Evolutionary conservation across 1,140 invertebrate species (phyloP).

Genomic region (Procambarus clarkii): DNA sequence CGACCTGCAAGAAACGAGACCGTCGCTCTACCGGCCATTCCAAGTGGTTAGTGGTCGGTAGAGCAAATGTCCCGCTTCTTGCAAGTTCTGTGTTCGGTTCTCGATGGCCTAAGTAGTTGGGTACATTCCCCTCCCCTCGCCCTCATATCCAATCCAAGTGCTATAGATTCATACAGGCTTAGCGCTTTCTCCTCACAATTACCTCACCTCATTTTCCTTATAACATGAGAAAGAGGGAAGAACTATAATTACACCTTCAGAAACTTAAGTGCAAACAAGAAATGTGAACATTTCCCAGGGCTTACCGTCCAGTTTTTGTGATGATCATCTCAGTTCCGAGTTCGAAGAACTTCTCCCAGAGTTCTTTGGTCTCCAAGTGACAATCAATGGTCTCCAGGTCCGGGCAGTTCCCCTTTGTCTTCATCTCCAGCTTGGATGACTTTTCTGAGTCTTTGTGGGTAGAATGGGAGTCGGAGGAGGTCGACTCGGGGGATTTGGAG

Average conservation of each 20-base stretch:
- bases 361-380: conserved; percentile 80
- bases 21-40: too few species aligned
- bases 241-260: conserved; percentile 30
- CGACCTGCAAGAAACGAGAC: too few species aligned
- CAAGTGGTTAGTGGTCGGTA: too few species aligned
- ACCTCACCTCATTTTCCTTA: background rate
- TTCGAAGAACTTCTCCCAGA: conserved; percentile 96
- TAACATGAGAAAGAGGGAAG: too few species aligned
- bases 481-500: conserved; percentile 68
- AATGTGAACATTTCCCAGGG: conserved; percentile 61
- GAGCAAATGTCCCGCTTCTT: too few species aligned
- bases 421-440: conserved; percentile 66
- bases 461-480: conserved; percentile 54
- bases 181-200: too few species aligned
- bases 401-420: conserved; percentile 78
- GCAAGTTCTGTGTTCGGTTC: too few species aligned
- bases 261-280: too few species aligned
- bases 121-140: too few species aligned
- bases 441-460: conserved; percentile 57
- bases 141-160: too few species aligned
- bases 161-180: too few species aligned
- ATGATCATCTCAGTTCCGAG: conserved; percentile 98
- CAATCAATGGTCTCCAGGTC: conserved; percentile 74
- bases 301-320: conserved; percentile 96
- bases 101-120: too few species aligned